These are phyloP conservation scores for Irena cyanogastra DNA, from an alignment of 2,113 vertebrate species.

Conservation along the genomic window DNA sequence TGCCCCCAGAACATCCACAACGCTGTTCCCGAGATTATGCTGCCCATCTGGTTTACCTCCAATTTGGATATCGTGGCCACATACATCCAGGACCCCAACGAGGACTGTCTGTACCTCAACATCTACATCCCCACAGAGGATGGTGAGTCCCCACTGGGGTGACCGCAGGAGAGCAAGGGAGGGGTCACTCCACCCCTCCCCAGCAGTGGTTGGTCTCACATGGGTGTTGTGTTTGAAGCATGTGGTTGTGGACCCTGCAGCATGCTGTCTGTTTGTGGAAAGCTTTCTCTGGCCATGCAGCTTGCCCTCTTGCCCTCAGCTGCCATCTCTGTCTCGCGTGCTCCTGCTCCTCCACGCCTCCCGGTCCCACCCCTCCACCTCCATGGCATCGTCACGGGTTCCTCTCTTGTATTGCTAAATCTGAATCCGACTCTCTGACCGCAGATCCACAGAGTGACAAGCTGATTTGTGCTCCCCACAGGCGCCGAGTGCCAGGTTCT, in stretches of 20 bases:
- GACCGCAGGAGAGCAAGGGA: neutral
- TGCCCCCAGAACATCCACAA: constrained; percentile 99
- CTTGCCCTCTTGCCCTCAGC: constrained; percentile 44
- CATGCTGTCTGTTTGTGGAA: constrained; percentile 83
- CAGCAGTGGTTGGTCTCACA: constrained; percentile 52
- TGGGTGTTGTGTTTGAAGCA: constrained; percentile 83
- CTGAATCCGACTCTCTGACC: constrained; percentile 63
- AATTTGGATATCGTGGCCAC: constrained; percentile 98
- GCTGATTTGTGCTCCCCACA: constrained; percentile 61
- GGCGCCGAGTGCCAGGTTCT: constrained; percentile 55
- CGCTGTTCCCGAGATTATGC: constrained; percentile 97
- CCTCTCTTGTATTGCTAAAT: constrained; percentile 81
- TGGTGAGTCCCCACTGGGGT: constrained; percentile 87
- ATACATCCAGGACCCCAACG: constrained; percentile 97
- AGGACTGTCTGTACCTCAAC: constrained; percentile 98
- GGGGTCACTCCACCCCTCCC: constrained; percentile 6
- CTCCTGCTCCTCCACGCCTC: constrained; percentile 7
- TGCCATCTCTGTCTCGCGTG: constrained; percentile 19
- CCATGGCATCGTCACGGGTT: constrained; percentile 79
- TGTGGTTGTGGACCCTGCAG: constrained; percentile 82
- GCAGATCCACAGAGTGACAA: constrained; percentile 59
- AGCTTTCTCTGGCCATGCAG: constrained; percentile 57
- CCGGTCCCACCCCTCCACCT: neutral
- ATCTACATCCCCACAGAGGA: constrained; percentile 99
- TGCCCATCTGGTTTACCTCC: constrained; percentile 99